These are phyloP conservation scores for Microtus ochrogaster DNA, from an alignment of 2,113 vertebrate species.

Conservation along the genomic window DNA sequence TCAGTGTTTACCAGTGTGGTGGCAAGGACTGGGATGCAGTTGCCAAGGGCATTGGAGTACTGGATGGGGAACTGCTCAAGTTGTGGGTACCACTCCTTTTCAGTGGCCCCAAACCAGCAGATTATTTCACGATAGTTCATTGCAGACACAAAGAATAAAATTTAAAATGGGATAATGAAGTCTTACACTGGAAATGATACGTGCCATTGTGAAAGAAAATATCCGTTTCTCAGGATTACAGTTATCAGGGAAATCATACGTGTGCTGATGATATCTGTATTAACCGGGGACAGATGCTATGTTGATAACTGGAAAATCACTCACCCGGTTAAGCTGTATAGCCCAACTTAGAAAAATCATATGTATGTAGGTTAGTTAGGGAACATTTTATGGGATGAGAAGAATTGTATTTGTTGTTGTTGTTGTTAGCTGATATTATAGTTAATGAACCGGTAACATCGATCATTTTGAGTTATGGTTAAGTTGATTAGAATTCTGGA, in stretches of 20 bases:
- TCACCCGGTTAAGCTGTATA: slow-evolving; percentile 6
- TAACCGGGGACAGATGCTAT: slow-evolving; percentile 9
- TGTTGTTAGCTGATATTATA: slow-evolving; percentile 16
- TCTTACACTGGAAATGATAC: not conserved
- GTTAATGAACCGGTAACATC: not conserved
- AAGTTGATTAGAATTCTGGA: slow-evolving; percentile 51
- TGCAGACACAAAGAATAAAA: slow-evolving; percentile 5
- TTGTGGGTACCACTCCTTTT: not conserved
- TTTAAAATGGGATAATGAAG: slow-evolving; percentile 22
- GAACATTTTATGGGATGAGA: not conserved
- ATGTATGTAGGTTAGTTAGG: not conserved
- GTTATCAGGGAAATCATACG: not conserved
- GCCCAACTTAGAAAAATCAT: slow-evolving; percentile 17
- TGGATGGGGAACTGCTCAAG: not conserved
- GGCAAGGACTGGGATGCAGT: not conserved
- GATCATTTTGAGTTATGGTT: slow-evolving; percentile 53
- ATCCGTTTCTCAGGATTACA: slow-evolving; percentile 9
- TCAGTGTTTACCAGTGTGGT: not conserved
- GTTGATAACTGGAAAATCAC: slow-evolving; percentile 16
- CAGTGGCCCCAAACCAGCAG: not conserved
- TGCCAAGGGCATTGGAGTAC: slow-evolving; percentile 23
- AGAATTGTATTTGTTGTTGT: not conserved
- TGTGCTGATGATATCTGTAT: not conserved
- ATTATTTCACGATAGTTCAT: slow-evolving; percentile 31
- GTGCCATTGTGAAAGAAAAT: not conserved